Evolutionary conservation across 2,888 invertebrate species (phyloP).

Genomic region (Ferrisia virgata): DNA sequence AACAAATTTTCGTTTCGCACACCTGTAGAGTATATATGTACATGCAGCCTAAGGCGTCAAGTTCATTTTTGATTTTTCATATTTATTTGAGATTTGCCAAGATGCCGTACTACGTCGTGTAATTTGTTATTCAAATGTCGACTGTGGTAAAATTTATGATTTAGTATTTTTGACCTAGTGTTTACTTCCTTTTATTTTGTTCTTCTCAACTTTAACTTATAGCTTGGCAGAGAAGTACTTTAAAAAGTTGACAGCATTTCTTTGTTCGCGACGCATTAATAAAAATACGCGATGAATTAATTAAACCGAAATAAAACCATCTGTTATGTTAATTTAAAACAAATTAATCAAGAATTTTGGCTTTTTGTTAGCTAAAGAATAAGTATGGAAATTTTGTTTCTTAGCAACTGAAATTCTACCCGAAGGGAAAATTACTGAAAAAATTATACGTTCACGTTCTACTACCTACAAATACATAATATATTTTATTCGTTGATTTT

Average conservation of each 20-base stretch:
- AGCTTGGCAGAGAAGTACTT: neutral
- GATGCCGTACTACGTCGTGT: neutral
- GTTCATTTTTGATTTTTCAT: constrained; percentile 5
- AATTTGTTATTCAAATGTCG: constrained; percentile 5
- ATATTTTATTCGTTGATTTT: no score
- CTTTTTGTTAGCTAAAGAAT: neutral
- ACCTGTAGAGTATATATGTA: neutral
- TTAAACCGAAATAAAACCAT: neutral
- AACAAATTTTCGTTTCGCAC: neutral
- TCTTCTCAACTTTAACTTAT: neutral
- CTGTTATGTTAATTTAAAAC: neutral
- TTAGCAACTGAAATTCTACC: no score
- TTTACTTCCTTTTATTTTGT: neutral
- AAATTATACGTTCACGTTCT: no score
- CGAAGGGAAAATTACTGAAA: no score
- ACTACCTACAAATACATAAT: no score
- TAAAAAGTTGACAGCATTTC: neutral
- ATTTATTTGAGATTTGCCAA: neutral
- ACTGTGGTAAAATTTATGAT: neutral
- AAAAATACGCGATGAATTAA: neutral
- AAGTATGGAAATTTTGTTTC: no score
- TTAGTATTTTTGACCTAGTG: neutral
- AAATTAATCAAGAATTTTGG: neutral
- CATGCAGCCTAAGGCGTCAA: neutral
- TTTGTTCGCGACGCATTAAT: neutral